Percentiles rank a stretch among this genome's conserved stretches.
Evolutionary conservation across 1,140 invertebrate species (phyloP).

Genomic region (Laodelphax striatellus): DNA sequence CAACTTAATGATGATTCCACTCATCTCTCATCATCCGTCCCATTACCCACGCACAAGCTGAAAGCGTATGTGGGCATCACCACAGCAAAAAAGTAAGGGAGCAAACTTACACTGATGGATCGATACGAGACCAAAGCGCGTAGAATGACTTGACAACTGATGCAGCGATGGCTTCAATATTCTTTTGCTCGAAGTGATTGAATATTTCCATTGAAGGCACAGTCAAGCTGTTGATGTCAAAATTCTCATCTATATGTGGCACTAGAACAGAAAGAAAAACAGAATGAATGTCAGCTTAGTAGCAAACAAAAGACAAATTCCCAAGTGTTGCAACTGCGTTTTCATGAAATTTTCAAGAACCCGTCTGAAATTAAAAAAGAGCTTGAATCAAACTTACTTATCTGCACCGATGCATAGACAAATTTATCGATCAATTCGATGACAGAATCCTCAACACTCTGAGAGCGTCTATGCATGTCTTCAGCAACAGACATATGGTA

Average conservation of each 20-base stretch:
- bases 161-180: constrained; percentile 52
- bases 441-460: constrained; percentile 48
- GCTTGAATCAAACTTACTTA: constrained; percentile 31
- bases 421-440: constrained; percentile 60
- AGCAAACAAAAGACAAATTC: too few relatives aligned
- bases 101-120: too few relatives aligned
- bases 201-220: constrained; percentile 62
- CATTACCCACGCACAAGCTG: too few relatives aligned
- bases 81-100: too few relatives aligned
- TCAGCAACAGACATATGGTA: constrained; percentile 27
- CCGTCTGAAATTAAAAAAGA: too few relatives aligned
- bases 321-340: too few relatives aligned
- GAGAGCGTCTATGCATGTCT: constrained; percentile 44
- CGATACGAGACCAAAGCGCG: too few relatives aligned
- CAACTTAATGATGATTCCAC: too few relatives aligned
- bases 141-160: constrained; percentile 49
- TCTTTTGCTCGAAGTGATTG: constrained; percentile 57
- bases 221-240: constrained; percentile 38
- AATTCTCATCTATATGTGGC: background rate
- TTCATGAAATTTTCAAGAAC: too few relatives aligned
- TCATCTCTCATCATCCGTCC: too few relatives aligned
- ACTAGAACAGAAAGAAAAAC: background rate
- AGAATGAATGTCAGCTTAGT: too few relatives aligned
- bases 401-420: constrained; percentile 39
- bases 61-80: too few relatives aligned